phyloP scores from a whole-genome alignment of 2,888 invertebrate genomes.

The Polydrusus pterygomalis region DNA sequence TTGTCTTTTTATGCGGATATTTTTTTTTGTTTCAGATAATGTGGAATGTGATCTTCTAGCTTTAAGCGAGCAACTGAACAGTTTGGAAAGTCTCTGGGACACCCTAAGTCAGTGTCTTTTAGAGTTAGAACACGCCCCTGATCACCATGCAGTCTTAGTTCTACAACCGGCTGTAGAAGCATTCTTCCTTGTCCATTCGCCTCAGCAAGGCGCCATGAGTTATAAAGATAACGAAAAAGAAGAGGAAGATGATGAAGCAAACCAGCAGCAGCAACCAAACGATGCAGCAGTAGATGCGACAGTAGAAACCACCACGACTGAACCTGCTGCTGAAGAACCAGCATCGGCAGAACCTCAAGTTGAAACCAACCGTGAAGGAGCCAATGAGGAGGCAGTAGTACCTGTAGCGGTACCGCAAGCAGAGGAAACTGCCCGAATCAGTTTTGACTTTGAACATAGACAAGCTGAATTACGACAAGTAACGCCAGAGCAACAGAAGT shows the following conservation, averaged over 20 bases:
- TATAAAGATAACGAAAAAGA: constrained; percentile 58
- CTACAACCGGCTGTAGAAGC: constrained; percentile 90
- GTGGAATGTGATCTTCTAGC: constrained; percentile 71
- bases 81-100: constrained; percentile 84
- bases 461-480: constrained; percentile 56
- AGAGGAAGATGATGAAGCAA: constrained; percentile 43
- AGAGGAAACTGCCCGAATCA: constrained; percentile 30
- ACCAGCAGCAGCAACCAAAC: constrained; percentile 1
- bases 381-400: constrained; percentile 39
- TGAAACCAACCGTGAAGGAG: constrained; percentile 24
- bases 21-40: constrained; percentile 51
- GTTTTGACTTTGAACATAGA: constrained; percentile 54
- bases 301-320: background rate
- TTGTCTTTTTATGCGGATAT: too few relatives aligned
- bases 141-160: constrained; percentile 91
- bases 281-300: background rate
- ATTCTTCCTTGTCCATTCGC: constrained; percentile 91
- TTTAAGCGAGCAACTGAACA: constrained; percentile 80
- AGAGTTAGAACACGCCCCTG: constrained; percentile 87
- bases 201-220: constrained; percentile 72
- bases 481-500: constrained; percentile 78
- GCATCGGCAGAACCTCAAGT: background rate
- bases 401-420: constrained; percentile 34
- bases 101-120: constrained; percentile 85
- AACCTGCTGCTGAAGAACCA: too few relatives aligned